These are phyloP conservation scores for Chymomyza caudatula DNA, from an alignment of 2,888 invertebrate genomes.

Conservation along the genomic window DNA sequence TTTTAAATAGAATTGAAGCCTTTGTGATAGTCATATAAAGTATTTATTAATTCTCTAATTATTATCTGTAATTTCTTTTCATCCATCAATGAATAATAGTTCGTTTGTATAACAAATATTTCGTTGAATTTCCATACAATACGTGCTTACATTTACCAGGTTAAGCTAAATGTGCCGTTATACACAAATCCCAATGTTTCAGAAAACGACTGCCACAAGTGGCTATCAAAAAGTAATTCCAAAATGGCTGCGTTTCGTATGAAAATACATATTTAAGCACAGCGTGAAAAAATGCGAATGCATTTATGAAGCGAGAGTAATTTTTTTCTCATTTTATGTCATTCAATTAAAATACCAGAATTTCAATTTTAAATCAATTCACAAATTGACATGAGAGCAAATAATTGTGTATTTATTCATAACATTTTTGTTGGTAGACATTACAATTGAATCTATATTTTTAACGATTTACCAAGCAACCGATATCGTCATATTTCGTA, in stretches of 20 bases:
- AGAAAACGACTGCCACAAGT: neutral
- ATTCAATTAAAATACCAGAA: constrained; percentile 41
- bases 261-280: neutral
- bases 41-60: no score
- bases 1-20: no score
- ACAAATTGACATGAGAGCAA: constrained; percentile 16
- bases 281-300: neutral
- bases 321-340: constrained; percentile 8
- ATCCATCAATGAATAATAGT: no score
- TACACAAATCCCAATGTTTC: neutral
- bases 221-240: neutral
- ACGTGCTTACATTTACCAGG: neutral
- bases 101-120: no score
- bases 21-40: no score
- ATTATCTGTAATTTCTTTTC: no score
- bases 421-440: neutral
- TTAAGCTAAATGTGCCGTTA: neutral
- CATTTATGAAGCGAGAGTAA: neutral
- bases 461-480: neutral
- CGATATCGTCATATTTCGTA: neutral
- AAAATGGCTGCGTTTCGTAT: neutral
- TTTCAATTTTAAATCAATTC: constrained; percentile 48
- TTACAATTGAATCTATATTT: neutral
- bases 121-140: neutral
- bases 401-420: constrained; percentile 3